Evolutionary conservation across 2,888 invertebrate species (phyloP).

Genomic region (Yponomeuta sedellus): DNA sequence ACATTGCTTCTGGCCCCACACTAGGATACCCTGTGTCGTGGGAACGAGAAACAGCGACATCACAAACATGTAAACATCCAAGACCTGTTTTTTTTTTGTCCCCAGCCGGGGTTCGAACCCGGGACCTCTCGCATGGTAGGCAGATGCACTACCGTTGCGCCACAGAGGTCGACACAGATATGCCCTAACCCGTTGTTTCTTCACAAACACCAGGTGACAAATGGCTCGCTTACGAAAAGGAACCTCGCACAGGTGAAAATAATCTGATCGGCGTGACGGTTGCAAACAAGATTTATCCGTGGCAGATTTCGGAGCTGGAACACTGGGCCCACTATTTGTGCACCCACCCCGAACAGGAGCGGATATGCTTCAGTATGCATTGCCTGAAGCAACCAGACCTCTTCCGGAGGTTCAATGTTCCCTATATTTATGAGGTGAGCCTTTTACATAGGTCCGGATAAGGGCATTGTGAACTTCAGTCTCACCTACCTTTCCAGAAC

Average conservation of each 20-base stretch:
- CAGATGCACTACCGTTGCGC: too few species aligned
- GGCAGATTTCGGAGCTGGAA: conserved; percentile 69
- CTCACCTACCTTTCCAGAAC: neutral
- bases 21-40: too few species aligned
- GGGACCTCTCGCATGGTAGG: too few species aligned
- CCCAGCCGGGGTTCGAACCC: too few species aligned
- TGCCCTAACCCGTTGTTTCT: neutral
- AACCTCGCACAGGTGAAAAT: conserved; percentile 46
- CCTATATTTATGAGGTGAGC: conserved; percentile 70
- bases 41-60: too few species aligned
- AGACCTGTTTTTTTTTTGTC: too few species aligned
- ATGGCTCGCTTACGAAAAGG: conserved; percentile 45
- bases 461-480: neutral
- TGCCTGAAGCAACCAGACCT: conserved; percentile 61
- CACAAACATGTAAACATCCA: too few species aligned
- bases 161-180: too few species aligned
- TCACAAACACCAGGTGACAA: conserved; percentile 42
- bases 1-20: too few species aligned
- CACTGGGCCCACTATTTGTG: conserved; percentile 66
- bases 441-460: conserved; percentile 6
- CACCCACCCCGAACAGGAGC: conserved; percentile 49
- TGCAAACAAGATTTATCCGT: conserved; percentile 62
- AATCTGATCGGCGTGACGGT: conserved; percentile 67
- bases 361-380: conserved; percentile 72
- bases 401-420: conserved; percentile 55